Conservation (phyloP, 2,113 vertebrate species). For the Phalacrocorax brasilianus region DNA sequence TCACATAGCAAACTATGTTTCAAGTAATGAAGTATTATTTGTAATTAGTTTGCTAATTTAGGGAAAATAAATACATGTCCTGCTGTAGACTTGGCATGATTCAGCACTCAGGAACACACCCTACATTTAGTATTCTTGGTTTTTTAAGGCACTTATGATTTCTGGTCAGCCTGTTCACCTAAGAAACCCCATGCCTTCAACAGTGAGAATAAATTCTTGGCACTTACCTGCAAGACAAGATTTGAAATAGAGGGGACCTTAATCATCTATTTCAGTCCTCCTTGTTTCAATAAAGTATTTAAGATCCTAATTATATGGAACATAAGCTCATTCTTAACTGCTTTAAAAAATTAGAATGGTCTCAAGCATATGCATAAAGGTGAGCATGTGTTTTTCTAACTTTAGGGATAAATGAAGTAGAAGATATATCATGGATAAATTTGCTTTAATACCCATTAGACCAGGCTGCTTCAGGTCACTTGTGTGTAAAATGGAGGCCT, state of each 20-base stretch:
- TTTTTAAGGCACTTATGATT: background rate
- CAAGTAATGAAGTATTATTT: background rate
- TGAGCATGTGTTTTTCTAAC: background rate
- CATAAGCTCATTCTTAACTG: background rate
- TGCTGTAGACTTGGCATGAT: background rate
- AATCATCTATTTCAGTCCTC: background rate
- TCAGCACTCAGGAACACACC: background rate
- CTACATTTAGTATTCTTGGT: background rate
- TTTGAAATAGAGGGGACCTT: background rate
- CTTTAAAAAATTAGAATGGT: background rate
- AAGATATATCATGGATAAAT: background rate
- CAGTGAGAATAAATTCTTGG: background rate
- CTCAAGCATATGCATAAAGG: background rate
- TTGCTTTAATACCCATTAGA: background rate
- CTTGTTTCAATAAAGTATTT: background rate
- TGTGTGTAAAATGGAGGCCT: background rate
- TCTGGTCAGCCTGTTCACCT: background rate
- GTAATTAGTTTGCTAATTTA: constrained; percentile 5
- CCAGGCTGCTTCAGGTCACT: background rate
- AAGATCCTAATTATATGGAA: background rate
- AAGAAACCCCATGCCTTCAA: background rate
- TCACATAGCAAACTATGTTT: background rate
- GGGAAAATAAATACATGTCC: background rate
- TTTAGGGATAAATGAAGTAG: background rate
- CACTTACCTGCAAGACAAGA: background rate